Conservation (phyloP, 2,113 vertebrate genomes). For the Paramormyrops kingsleyae region DNA sequence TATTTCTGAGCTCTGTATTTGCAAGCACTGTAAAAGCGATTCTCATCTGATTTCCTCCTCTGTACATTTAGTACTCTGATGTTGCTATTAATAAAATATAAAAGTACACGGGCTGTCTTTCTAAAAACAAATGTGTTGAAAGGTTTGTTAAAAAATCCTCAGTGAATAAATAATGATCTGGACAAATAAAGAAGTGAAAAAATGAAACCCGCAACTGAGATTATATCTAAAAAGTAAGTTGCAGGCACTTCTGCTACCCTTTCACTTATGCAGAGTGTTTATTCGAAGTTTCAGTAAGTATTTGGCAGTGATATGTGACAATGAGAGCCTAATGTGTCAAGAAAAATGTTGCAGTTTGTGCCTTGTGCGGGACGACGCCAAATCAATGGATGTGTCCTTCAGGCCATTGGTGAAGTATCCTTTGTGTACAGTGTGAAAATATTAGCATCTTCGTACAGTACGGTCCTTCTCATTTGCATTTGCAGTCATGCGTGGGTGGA, state of each 20-base stretch:
- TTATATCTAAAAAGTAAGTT: neutral
- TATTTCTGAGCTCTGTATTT: slow-evolving; percentile 79
- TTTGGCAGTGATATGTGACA: neutral
- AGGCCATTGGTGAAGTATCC: neutral
- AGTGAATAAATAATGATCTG: slow-evolving; percentile 28
- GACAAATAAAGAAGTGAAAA: slow-evolving; percentile 38
- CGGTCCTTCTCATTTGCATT: neutral
- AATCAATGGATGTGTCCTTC: neutral
- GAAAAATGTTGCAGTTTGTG: neutral
- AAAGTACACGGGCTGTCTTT: slow-evolving; percentile 51
- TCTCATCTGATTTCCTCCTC: slow-evolving; percentile 68
- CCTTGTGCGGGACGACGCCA: neutral
- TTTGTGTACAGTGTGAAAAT: neutral
- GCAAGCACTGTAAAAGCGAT: slow-evolving; percentile 83
- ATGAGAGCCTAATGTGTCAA: neutral
- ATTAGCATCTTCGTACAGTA: neutral
- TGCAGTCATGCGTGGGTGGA: neutral
- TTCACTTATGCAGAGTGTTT: neutral
- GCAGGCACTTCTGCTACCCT: neutral
- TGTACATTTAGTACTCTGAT: slow-evolving; percentile 89
- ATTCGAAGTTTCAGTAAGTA: neutral
- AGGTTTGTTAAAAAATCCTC: slow-evolving; percentile 39
- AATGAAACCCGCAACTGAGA: neutral
- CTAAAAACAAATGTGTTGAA: slow-evolving; percentile 31
- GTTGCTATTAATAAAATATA: slow-evolving; percentile 85